phyloP scores from a whole-genome alignment of 2,113 vertebrate species.

The Azemiops feae region DNA sequence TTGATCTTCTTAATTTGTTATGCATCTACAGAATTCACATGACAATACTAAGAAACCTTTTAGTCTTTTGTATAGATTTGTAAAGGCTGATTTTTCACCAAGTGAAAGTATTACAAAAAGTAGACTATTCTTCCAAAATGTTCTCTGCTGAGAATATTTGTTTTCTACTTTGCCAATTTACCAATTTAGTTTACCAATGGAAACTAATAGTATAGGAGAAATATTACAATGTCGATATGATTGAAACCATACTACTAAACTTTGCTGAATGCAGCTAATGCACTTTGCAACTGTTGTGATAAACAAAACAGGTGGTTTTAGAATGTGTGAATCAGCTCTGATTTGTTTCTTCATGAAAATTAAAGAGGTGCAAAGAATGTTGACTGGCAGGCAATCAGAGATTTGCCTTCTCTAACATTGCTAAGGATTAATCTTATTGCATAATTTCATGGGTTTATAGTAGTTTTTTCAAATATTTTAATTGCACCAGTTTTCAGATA shows the following conservation, averaged over 20 bases:
- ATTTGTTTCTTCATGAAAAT: not conserved
- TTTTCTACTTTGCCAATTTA: not conserved
- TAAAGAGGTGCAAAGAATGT: not conserved
- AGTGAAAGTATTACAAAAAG: not conserved
- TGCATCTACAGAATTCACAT: not conserved
- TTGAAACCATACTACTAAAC: not conserved
- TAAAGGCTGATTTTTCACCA: not conserved
- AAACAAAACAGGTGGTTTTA: not conserved
- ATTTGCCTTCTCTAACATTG: not conserved
- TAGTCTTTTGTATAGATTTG: not conserved
- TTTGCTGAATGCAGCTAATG: not conserved
- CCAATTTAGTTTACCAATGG: too few relatives aligned
- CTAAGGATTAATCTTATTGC: not conserved
- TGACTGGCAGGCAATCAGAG: not conserved
- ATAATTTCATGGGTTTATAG: not conserved
- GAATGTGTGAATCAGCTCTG: not conserved
- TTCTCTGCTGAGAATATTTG: not conserved
- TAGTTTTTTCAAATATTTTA: not conserved
- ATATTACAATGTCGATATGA: not conserved
- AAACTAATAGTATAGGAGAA: not conserved
- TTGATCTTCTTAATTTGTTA: not conserved
- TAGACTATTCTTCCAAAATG: not conserved
- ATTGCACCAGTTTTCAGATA: not conserved
- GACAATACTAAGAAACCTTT: not conserved
- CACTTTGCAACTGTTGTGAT: not conserved